Evolutionary conservation across 2,888 invertebrate species (phyloP).

Genomic region (Toxonevra muliebris): DNA sequence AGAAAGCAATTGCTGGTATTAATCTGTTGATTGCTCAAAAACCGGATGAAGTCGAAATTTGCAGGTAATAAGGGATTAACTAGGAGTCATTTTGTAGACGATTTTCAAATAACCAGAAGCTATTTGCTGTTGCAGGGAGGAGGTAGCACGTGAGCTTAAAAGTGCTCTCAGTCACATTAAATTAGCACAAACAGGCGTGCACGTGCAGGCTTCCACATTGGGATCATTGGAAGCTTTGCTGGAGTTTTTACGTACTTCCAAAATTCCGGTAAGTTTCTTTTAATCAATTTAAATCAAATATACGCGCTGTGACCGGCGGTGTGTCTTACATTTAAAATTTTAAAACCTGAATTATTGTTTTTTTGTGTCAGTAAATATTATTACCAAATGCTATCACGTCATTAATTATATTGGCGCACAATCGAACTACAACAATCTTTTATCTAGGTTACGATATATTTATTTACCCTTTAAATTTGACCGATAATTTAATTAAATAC

Average conservation of each 20-base stretch:
- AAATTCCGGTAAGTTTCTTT: constrained; percentile 86
- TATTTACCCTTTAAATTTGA: no score
- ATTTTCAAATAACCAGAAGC: not conserved
- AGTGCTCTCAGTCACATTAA: constrained; percentile 93
- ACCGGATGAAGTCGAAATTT: constrained; percentile 91
- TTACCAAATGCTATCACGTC: no score
- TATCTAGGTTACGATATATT: no score
- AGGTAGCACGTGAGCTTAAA: constrained; percentile 86
- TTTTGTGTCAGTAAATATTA: no score
- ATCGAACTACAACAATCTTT: no score
- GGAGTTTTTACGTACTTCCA: constrained; percentile 89
- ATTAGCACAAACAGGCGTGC: constrained; percentile 90
- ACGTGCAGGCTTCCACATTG: constrained; percentile 99
- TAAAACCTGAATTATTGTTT: no score
- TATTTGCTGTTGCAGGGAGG: constrained; percentile 69
- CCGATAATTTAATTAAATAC: no score
- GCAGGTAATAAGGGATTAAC: constrained; percentile 67
- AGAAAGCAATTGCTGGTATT: constrained; percentile 96
- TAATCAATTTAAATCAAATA: no score
- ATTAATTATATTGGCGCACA: no score
- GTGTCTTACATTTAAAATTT: no score
- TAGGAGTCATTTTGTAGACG: not conserved
- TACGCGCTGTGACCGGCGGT: no score
- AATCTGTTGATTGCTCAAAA: constrained; percentile 92
- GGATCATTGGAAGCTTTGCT: constrained; percentile 97